Evolutionary conservation across 2,113 vertebrate species (phyloP), one percentile per base, ranked within the genome.

Genomic region (Trichomycterus rosablanca): DNA sequence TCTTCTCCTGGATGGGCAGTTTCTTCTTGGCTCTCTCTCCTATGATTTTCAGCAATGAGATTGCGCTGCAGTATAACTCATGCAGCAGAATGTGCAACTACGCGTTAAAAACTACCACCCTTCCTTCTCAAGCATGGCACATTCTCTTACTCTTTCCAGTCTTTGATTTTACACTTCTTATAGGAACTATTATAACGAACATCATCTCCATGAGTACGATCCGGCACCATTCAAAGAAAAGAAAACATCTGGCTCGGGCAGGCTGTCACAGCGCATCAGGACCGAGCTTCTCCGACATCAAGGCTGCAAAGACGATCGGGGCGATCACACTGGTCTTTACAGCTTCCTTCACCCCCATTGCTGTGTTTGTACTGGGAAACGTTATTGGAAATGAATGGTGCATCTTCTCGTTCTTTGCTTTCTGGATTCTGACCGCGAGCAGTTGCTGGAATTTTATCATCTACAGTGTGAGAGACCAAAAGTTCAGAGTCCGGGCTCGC

Each of bases 61-160:
- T 88, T 1, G 75, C 80, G 1, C 71, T 88, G 68, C 86, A 89
- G 74, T 89, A 89, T 60, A 90, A 89, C 71, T 34, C 75, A 32
- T 89, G 88, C 76, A 89, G 87, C 61, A 76, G 86, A 14, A 89
- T 89, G 88, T 89, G 89, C 39, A 89, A 85, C 52, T 90, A 87
- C 66, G 85, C 82, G 0, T 51, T 76, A 54, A 78, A 75, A 1
- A 70, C 72, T 2, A 71, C 75, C 1, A 52, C 76, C 35, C 81
- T 83, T 45, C 79, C 84, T 0, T 74, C 70, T 22, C 73, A 72
- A 20, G 81, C 80, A 2, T 87, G 86, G 84, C 84, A 88, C 56
- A 83, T 89, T 35, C 81, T 90, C 1, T 70, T 90, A 2, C 80
- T 89, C 16, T 89, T 88, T 59, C 86, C 87, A 0, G 70, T 79